Percentiles rank a stretch among this genome's conserved stretches.
These are phyloP conservation scores for Clarias gariepinus DNA, from an alignment of 2,113 vertebrate genomes.

Conservation along the genomic window DNA sequence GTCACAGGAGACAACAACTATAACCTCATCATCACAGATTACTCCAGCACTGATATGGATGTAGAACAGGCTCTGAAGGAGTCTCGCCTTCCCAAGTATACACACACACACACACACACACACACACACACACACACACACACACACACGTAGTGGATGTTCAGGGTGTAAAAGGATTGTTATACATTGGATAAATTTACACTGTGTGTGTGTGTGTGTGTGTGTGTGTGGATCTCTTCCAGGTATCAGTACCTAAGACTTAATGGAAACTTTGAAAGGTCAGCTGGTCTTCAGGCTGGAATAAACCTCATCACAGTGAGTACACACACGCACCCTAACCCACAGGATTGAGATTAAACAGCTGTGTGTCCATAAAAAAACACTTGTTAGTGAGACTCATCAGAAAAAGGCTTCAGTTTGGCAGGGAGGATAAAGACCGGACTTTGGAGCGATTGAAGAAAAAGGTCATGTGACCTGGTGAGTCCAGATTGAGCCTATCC, in stretches of 20 bases:
- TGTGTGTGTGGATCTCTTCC: conserved; percentile 12
- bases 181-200: no score
- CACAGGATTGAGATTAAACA: no score
- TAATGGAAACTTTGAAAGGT: conserved; percentile 88
- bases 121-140: neutral
- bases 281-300: conserved; percentile 91
- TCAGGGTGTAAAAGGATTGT: no score
- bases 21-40: conserved; percentile 88
- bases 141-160: neutral
- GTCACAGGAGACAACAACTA: conserved; percentile 80
- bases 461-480: no score
- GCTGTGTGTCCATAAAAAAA: no score
- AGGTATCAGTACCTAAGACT: conserved; percentile 86
- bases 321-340: neutral
- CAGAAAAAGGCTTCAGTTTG: no score
- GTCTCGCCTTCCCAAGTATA: conserved; percentile 80
- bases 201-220: neutral
- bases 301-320: conserved; percentile 83
- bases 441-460: no score
- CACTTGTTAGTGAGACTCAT: no score
- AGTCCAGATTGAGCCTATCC: no score
- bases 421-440: no score
- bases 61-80: conserved; percentile 79
- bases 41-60: conserved; percentile 89
- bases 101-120: conserved; percentile 1